Evolutionary conservation across 37 sponge, comb jelly and placozoan genomes (phyloP).

Genomic region (Tethya wilhelma): DNA sequence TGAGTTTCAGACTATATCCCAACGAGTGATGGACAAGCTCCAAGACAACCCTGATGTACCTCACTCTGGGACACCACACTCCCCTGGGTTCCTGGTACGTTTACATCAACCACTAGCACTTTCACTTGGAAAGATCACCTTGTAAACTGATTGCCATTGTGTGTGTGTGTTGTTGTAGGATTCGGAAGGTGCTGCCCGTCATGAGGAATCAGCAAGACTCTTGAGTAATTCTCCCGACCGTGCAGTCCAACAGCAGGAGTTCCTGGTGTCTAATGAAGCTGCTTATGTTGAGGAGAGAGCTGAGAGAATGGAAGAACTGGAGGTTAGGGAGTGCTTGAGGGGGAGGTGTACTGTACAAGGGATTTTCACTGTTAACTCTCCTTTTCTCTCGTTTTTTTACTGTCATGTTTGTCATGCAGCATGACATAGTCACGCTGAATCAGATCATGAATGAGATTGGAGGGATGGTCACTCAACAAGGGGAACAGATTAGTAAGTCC

Average conservation of each 20-base stretch:
- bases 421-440: conserved; percentile 18
- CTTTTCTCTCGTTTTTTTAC: not conserved
- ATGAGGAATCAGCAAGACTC: not conserved
- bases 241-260: not conserved
- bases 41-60: not conserved
- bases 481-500: conserved; percentile 29
- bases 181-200: not conserved
- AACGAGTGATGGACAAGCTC: not conserved
- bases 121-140: not conserved
- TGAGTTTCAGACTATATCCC: conserved; percentile 13
- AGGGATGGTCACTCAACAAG: conserved; percentile 3
- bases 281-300: conserved; percentile 6
- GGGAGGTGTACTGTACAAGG: too few relatives aligned
- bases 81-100: too few relatives aligned
- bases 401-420: not conserved
- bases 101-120: not conserved
- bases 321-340: too few relatives aligned
- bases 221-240: not conserved
- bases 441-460: conserved; percentile 30
- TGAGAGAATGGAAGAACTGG: conserved; percentile 23
- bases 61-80: not conserved
- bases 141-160: not conserved
- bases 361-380: too few relatives aligned
- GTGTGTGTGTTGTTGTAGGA: conserved; percentile 19
- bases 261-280: not conserved